These are phyloP conservation scores for Neodiprion fabricii DNA, from an alignment of 1,140 invertebrate species.

Conservation along the genomic window DNA sequence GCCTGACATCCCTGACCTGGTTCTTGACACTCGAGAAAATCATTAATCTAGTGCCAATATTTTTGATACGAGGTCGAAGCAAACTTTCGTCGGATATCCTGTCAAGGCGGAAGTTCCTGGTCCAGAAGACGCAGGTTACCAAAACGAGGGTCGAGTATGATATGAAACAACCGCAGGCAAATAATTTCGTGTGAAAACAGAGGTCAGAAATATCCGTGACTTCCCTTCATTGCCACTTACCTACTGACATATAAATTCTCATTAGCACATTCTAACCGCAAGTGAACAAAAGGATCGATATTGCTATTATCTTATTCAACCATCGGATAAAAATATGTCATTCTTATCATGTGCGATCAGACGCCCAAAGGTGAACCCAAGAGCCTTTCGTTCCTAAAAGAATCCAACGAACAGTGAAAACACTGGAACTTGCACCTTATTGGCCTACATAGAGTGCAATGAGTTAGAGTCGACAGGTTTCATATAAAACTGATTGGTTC, in stretches of 20 bases:
- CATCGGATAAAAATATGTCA: not conserved
- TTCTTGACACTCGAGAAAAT: conserved; percentile 1
- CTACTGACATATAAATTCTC: no score
- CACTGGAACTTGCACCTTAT: not conserved
- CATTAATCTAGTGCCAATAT: not conserved
- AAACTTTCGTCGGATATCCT: not conserved
- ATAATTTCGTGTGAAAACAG: no score
- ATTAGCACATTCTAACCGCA: no score
- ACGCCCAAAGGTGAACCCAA: not conserved
- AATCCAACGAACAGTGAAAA: not conserved
- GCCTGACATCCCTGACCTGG: not conserved
- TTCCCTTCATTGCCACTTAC: no score
- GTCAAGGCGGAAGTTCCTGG: not conserved
- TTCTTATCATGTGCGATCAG: no score
- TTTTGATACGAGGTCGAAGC: not conserved
- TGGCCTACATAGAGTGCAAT: not conserved
- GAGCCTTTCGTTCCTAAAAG: not conserved
- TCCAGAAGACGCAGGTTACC: not conserved
- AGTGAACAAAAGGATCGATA: no score
- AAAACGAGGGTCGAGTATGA: not conserved
- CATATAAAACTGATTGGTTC: no score
- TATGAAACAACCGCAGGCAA: no score
- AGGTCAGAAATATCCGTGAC: no score
- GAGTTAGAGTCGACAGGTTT: no score
- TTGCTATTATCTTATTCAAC: not conserved